phyloP scores from a whole-genome alignment of 2,113 vertebrate species.

The Channa argus region DNA sequence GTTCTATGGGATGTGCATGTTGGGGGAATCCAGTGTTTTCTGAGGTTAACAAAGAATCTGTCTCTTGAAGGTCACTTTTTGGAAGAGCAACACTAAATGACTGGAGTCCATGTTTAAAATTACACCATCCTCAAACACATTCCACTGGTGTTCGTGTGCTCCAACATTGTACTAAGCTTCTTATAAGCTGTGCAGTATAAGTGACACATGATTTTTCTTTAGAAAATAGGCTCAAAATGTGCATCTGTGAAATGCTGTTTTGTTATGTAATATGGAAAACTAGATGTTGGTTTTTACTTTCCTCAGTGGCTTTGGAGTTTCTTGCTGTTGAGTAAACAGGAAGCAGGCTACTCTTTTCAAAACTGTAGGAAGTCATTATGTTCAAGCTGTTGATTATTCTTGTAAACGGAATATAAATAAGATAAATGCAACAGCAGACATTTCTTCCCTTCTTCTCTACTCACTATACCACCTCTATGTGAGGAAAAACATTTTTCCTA shows the following conservation, averaged over 20 bases:
- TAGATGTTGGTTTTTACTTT: too few species aligned
- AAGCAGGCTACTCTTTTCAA: conserved; percentile 19
- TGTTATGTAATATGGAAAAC: too few species aligned
- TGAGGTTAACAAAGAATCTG: too few species aligned
- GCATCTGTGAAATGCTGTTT: too few species aligned
- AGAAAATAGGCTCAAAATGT: too few species aligned
- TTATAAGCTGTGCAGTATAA: not conserved
- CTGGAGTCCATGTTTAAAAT: too few species aligned
- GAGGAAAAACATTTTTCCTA: not conserved
- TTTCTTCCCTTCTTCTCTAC: not conserved
- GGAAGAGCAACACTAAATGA: too few species aligned
- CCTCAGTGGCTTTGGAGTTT: not conserved
- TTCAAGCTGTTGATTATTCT: not conserved
- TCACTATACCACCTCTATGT: too few species aligned
- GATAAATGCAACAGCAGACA: not conserved
- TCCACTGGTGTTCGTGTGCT: not conserved
- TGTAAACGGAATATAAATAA: too few species aligned
- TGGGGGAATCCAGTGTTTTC: too few species aligned
- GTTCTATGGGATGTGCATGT: too few species aligned
- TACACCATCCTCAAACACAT: not conserved
- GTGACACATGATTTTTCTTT: not conserved
- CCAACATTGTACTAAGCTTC: not conserved
- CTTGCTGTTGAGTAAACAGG: conserved; percentile 36
- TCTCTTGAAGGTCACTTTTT: too few species aligned
- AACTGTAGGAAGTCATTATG: conserved; percentile 34